Conservation (phyloP, 1,140 invertebrate genomes). For the Augochlora pura region DNA sequence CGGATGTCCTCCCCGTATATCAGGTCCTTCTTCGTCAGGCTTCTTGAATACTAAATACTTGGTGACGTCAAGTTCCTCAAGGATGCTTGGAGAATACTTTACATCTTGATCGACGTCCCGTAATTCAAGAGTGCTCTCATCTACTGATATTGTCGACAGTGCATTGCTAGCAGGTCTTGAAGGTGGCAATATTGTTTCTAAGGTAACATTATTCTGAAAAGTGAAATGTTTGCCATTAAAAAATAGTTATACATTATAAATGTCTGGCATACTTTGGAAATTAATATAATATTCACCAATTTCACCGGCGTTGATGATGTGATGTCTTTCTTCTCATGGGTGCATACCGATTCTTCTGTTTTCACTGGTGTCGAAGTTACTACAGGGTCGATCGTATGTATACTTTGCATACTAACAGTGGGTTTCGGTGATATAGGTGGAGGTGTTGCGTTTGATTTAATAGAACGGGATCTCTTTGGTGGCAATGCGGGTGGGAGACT, state of each 20-base stretch:
- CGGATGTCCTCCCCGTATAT: constrained; percentile 93
- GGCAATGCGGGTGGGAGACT: constrained; percentile 88
- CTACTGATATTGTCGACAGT: constrained; percentile 72
- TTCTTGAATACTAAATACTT: constrained; percentile 90
- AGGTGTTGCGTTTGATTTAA: constrained; percentile 77
- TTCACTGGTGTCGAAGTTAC: constrained; percentile 75
- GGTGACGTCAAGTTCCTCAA: constrained; percentile 91
- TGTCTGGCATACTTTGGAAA: neutral
- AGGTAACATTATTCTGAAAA: constrained; percentile 69
- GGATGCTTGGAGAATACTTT: constrained; percentile 72
- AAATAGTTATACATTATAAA: neutral
- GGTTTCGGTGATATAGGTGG: constrained; percentile 76
- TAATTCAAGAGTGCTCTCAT: constrained; percentile 76
- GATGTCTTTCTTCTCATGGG: constrained; percentile 69
- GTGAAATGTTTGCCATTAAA: neutral
- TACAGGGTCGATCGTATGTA: constrained; percentile 71
- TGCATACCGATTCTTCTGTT: constrained; percentile 58
- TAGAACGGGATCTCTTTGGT: constrained; percentile 84
- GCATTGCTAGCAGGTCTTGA: constrained; percentile 75
- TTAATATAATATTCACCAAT: constrained; percentile 47
- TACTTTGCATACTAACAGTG: constrained; percentile 69
- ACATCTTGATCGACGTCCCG: constrained; percentile 75
- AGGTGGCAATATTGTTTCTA: constrained; percentile 65
- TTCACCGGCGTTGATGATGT: constrained; percentile 63
- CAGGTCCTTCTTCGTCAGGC: constrained; percentile 90